phyloP scores from a whole-genome alignment of 1,140 invertebrate species.

The Drosophila baimaii region DNA sequence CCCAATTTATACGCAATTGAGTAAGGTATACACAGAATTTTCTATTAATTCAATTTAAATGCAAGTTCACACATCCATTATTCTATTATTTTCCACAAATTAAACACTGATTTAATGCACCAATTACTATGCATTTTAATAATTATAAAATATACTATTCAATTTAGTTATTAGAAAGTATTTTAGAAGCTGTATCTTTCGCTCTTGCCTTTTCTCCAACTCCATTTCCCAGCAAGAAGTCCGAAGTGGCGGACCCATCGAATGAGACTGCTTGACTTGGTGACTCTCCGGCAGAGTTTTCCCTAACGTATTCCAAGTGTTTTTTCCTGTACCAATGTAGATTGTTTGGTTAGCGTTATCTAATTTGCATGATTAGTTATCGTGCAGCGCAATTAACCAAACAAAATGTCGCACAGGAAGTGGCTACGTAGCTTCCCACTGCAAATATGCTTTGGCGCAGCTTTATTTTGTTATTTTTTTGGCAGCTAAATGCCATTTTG shows the following conservation, averaged over 20 bases:
- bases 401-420: slow-evolving; percentile 52
- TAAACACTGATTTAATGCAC: background rate
- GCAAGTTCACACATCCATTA: no score
- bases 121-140: background rate
- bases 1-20: background rate
- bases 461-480: background rate
- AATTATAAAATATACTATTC: no score
- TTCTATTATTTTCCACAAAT: no score
- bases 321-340: background rate
- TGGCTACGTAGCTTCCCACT: slow-evolving; percentile 15
- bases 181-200: background rate
- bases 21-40: no score
- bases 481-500: slow-evolving; percentile 11
- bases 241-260: background rate
- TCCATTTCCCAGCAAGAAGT: background rate
- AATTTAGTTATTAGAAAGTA: background rate
- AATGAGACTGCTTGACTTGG: background rate
- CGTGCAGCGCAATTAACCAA: slow-evolving; percentile 19
- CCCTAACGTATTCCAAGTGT: background rate
- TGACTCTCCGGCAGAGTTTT: background rate
- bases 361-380: slow-evolving; percentile 26
- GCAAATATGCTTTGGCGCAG: slow-evolving; percentile 9
- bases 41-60: no score
- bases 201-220: slow-evolving; percentile 1
- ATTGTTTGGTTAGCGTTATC: slow-evolving; percentile 25